Base-by-base conservation (phyloP, 64 coral and sea anemone species). In the Montipora efflorescens region DNA sequence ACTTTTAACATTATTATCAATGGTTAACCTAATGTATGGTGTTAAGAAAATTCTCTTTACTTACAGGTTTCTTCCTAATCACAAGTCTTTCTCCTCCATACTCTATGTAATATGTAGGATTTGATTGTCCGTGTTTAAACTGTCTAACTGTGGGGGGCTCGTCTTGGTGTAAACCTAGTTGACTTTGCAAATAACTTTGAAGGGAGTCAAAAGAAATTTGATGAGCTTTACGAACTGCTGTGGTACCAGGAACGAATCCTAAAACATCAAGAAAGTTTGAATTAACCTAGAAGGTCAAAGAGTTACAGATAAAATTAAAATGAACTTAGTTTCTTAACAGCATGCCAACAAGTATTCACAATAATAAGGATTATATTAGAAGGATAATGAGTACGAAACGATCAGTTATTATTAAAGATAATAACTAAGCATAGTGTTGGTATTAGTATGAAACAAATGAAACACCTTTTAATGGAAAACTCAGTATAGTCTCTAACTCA, bases 61-160 rank as follows among this genome's bases (percentile, higher is more conserved):
- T 76, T 74, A 99, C 98, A 64, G 98, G 98, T 81, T 99, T 99
- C 36, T 99, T 99, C 43, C 98, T 91, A 9, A 99, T 83, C 5
- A 99, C 98, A 82, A 99, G 87, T n/a, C 79, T 67, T 64, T 92
- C 76, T 47, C 92, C 92, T 53, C 95, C 95, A 96, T 84, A 99
- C 21, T 99, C 95, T 10, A 99, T 86, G 69, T 96, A 99, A 68
- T 99, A 99, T 1, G 98, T 99, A 58, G 98, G 98, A 80, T 99
- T 99, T 6, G 98, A 99, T 71, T 99, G 98, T 11, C 98, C 98
- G 67, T 99, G 98, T 76, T 99, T 91, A 69, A 99, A 99, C 77
- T 96, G 98, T 8, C 95, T 92, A 50, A 99, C 19, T 8, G 89
- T 58, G 47, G 92, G 91, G 5, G 89, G 89, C 47, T 76, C 92